phyloP scores from a whole-genome alignment of 2,888 invertebrate genomes.

The Thereva unica region DNA sequence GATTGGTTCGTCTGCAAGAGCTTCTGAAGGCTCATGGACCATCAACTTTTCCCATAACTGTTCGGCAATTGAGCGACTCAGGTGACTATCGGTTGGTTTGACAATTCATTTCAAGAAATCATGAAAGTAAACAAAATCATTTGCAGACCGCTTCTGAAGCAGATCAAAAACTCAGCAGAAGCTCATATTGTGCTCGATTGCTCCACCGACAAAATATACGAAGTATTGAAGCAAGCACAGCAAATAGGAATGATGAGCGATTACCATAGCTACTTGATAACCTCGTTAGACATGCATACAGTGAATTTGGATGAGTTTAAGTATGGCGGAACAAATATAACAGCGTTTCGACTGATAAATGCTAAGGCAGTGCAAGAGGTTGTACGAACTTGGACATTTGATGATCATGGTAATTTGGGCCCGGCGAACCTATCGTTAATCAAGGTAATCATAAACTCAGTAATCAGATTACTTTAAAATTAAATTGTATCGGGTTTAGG shows the following conservation, averaged over 20 bases:
- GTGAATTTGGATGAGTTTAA: conserved; percentile 92
- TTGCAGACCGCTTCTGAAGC: conserved; percentile 81
- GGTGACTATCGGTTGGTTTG: conserved; percentile 76
- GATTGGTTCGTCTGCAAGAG: conserved; percentile 83
- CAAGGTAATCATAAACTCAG: conserved; percentile 53
- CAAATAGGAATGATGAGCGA: conserved; percentile 97
- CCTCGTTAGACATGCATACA: conserved; percentile 88
- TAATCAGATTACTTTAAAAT: not conserved
- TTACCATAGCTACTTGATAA: conserved; percentile 91
- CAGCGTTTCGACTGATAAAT: conserved; percentile 88
- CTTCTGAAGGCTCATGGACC: conserved; percentile 86
- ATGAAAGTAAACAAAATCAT: not conserved
- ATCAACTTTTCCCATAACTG: conserved; percentile 81
- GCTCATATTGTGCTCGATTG: conserved; percentile 91
- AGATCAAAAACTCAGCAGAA: conserved; percentile 89
- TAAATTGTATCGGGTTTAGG: conserved; percentile 60
- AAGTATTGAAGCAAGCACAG: conserved; percentile 89
- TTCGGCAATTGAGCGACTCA: conserved; percentile 80
- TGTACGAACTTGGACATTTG: conserved; percentile 78
- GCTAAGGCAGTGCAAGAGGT: conserved; percentile 80
- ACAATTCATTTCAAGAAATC: not conserved
- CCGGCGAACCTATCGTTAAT: conserved; percentile 55
- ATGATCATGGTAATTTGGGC: conserved; percentile 69
- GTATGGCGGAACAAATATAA: conserved; percentile 94
- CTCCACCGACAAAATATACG: conserved; percentile 80